Percentiles rank a stretch among this genome's conserved stretches.
Conservation (phyloP, 2,888 invertebrate species). For the Drosophila infuscata region DNA sequence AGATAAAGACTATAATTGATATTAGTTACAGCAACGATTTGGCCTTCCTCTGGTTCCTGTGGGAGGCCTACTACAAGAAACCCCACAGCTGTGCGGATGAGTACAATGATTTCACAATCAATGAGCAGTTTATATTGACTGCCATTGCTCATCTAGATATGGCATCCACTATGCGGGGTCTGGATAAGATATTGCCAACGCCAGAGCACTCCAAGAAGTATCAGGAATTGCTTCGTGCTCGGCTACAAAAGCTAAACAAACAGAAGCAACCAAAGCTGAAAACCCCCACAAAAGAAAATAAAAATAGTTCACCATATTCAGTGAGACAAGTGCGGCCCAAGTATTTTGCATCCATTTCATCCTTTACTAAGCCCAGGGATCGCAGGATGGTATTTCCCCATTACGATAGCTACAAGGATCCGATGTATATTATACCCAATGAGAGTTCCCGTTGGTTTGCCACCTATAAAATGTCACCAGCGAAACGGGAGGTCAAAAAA, state of each 20-base stretch:
- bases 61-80: constrained; percentile 79
- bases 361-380: background rate
- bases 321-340: constrained; percentile 40
- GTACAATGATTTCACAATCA: constrained; percentile 54
- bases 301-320: constrained; percentile 38
- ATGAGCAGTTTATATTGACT: constrained; percentile 83
- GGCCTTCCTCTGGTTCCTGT: constrained; percentile 84
- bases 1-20: constrained; percentile 65
- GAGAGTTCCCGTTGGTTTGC: constrained; percentile 63
- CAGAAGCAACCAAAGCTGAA: background rate
- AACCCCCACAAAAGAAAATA: rapidly evolving
- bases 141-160: constrained; percentile 83
- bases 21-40: constrained; percentile 82
- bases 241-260: background rate
- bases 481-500: constrained; percentile 48
- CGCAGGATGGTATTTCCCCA: constrained; percentile 13
- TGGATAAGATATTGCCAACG: constrained; percentile 81
- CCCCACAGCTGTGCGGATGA: background rate
- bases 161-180: constrained; percentile 79
- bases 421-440: constrained; percentile 41
- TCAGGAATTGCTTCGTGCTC: background rate
- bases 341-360: background rate
- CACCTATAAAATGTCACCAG: constrained; percentile 49
- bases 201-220: constrained; percentile 45
- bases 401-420: constrained; percentile 34